Conservation (phyloP, 2,888 invertebrate species). For the Lasioglossum pauxillum region DNA sequence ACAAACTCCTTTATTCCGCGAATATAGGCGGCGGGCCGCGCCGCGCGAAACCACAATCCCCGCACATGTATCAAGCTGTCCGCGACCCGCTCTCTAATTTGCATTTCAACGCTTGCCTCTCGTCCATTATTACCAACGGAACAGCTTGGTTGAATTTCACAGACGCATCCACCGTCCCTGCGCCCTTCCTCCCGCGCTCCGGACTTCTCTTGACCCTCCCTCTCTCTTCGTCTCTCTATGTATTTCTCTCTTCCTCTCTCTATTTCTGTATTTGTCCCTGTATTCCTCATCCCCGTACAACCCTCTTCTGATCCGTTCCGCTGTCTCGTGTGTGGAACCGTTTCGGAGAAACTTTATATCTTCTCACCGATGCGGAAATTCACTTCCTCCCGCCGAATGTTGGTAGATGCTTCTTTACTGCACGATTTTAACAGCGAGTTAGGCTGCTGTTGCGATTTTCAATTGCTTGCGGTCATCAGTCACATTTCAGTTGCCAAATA, state of each 20-base stretch:
- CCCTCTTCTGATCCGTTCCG: not conserved
- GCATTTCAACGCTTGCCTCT: conserved; percentile 83
- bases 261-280: not conserved
- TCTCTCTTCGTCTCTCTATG: not conserved
- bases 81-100: conserved; percentile 83
- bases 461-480: too few relatives aligned
- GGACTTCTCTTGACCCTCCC: conserved; percentile 6
- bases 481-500: not conserved
- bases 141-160: conserved; percentile 83
- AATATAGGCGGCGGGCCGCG: conserved; percentile 77
- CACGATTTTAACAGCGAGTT: not conserved
- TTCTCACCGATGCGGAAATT: conserved; percentile 30
- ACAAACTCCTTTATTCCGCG: conserved; percentile 80
- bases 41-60: conserved; percentile 81
- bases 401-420: not conserved
- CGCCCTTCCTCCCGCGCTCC: conserved; percentile 30
- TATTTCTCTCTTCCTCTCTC: not conserved
- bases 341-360: conserved; percentile 50
- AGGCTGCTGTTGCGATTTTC: not conserved
- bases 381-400: not conserved
- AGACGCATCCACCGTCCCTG: conserved; percentile 72
- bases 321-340: not conserved
- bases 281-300: not conserved
- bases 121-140: conserved; percentile 83
- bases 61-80: conserved; percentile 83